A percentile compares a stretch with the other conserved stretches of the same genome.
Evolutionary conservation across 2,113 vertebrate species (phyloP).

Genomic region (Tragelaphus strepsiceros): DNA sequence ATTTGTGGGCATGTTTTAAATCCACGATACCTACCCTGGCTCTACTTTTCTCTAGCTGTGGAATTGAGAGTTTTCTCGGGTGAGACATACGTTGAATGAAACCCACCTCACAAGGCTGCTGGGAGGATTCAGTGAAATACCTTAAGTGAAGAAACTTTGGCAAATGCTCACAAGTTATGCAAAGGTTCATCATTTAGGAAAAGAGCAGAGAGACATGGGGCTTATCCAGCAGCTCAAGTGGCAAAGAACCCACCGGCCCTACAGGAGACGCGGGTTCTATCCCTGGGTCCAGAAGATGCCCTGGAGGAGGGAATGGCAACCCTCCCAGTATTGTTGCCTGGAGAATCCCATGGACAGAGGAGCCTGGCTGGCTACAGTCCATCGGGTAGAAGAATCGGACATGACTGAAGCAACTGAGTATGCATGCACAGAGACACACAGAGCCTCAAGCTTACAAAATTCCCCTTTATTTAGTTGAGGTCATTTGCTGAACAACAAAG

Average conservation of each 20-base stretch:
- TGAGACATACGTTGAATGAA: background rate
- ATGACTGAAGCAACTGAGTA: background rate
- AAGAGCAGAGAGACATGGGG: background rate
- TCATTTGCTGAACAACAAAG: background rate
- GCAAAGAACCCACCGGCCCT: background rate
- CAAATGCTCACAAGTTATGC: background rate
- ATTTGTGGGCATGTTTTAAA: background rate
- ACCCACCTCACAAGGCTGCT: background rate
- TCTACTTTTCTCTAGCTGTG: background rate
- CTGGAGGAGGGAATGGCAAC: background rate
- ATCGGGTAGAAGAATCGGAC: fast-evolving
- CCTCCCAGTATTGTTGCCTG: background rate
- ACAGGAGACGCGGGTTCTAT: fast-evolving
- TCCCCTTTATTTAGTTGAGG: background rate
- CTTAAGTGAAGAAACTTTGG: background rate
- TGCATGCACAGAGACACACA: fast-evolving
- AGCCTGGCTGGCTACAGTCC: fast-evolving
- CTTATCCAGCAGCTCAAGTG: fast-evolving
- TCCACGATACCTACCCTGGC: no score
- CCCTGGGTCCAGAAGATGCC: background rate
- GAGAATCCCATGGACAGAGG: background rate
- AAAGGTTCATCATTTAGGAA: background rate
- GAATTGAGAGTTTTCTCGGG: background rate
- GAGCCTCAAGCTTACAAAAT: no score
- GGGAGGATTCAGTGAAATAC: background rate